A percentile compares a stretch with the other conserved stretches of the same genome.
These are phyloP conservation scores for Cybosia mesomella DNA, from an alignment of 2,888 invertebrate genomes.

Conservation along the genomic window DNA sequence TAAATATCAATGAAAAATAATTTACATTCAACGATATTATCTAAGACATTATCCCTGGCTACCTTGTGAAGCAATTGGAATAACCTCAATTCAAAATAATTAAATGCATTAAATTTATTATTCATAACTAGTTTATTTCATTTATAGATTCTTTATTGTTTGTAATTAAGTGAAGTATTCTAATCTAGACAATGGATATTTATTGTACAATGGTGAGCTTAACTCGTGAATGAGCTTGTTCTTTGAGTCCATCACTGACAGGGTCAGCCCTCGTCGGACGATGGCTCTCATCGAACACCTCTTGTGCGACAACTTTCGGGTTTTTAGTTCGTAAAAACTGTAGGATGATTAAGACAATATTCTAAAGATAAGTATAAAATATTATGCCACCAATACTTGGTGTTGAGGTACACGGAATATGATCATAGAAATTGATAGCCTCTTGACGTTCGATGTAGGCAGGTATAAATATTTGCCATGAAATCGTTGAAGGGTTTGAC, in stretches of 20 bases:
- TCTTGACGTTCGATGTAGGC: not conserved
- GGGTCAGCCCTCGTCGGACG: not conserved
- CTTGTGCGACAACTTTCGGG: not conserved
- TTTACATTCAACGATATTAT: not conserved
- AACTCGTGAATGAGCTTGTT: not conserved
- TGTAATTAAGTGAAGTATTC: not conserved
- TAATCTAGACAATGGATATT: conserved; percentile 9
- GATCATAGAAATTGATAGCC: not conserved
- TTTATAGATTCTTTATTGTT: not conserved
- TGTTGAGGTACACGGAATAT: not conserved
- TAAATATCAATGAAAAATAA: conserved; percentile 10
- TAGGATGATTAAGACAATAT: not conserved
- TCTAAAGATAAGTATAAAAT: not conserved
- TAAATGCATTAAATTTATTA: conserved; percentile 4
- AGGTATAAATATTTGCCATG: not conserved
- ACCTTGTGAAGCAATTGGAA: not conserved
- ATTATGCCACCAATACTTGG: not conserved
- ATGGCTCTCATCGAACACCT: not conserved
- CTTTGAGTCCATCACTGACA: too few relatives aligned
- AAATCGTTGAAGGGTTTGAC: not conserved
- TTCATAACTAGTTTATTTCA: conserved; percentile 7
- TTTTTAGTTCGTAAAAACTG: not conserved
- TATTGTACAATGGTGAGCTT: not conserved
- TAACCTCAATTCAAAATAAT: conserved; percentile 1
- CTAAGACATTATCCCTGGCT: not conserved